Percentiles rank a stretch among this genome's conserved stretches.
These are phyloP conservation scores for Papilio aristodemus DNA, from an alignment of 1,140 invertebrate genomes.

Conservation along the genomic window DNA sequence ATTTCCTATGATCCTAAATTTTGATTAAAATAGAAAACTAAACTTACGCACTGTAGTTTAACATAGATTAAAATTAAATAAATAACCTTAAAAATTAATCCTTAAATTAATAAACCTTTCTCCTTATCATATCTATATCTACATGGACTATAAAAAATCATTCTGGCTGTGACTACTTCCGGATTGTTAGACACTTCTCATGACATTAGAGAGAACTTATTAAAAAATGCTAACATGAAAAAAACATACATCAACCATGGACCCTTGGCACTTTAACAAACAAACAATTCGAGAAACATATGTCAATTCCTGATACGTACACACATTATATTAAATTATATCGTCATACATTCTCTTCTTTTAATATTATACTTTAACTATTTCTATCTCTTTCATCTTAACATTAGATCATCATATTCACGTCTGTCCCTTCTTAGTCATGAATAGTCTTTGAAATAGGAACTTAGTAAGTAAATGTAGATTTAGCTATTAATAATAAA, in stretches of 20 bases:
- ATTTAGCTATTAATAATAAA: slow-evolving; percentile 66
- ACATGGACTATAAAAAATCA: slow-evolving; percentile 74
- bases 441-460: slow-evolving; percentile 56
- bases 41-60: slow-evolving; percentile 78
- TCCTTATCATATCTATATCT: slow-evolving; percentile 69
- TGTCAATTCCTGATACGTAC: slow-evolving; percentile 34
- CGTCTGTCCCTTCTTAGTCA: slow-evolving; percentile 46
- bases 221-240: slow-evolving; percentile 56
- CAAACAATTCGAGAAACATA: slow-evolving; percentile 24
- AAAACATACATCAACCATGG: slow-evolving; percentile 45
- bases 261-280: slow-evolving; percentile 9
- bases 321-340: slow-evolving; percentile 13
- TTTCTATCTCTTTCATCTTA: slow-evolving; percentile 36
- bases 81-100: slow-evolving; percentile 69
- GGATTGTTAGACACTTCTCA: slow-evolving; percentile 66
- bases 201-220: slow-evolving; percentile 46
- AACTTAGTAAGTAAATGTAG: slow-evolving; percentile 67
- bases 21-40: slow-evolving; percentile 71
- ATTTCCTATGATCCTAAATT: slow-evolving; percentile 68
- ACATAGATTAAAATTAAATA: slow-evolving; percentile 67
- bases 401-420: slow-evolving; percentile 37
- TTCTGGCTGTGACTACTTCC: slow-evolving; percentile 78
- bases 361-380: slow-evolving; percentile 24
- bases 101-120: slow-evolving; percentile 60
- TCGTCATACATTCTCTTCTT: slow-evolving; percentile 30